Evolutionary conservation across 2,888 invertebrate species (phyloP).

Genomic region (Lasioglossum figueresi): DNA sequence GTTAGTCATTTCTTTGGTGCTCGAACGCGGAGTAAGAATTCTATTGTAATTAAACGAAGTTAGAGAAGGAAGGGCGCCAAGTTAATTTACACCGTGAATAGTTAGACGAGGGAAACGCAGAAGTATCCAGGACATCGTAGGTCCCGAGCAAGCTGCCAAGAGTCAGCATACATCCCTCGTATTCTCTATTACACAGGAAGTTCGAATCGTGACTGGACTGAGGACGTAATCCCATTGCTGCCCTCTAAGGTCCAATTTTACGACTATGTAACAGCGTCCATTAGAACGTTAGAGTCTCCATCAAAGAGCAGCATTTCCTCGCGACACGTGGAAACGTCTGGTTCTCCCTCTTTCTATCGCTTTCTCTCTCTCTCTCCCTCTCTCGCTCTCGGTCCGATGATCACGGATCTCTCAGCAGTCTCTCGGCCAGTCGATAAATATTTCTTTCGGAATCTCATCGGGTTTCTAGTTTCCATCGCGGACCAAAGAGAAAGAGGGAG

Average conservation of each 20-base stretch:
- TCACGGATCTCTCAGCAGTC: background rate
- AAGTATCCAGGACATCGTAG: background rate
- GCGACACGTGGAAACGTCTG: background rate
- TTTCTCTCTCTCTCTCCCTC: background rate
- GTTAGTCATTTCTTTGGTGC: background rate
- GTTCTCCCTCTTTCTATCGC: background rate
- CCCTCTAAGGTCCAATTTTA: background rate
- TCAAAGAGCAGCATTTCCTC: background rate
- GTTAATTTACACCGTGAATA: background rate
- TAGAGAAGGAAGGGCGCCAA: background rate
- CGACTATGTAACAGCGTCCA: conserved; percentile 16
- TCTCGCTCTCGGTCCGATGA: background rate
- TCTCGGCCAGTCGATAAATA: background rate
- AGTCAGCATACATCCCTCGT: background rate
- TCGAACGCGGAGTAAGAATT: background rate
- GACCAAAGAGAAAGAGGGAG: background rate
- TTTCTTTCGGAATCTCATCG: background rate
- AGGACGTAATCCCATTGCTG: background rate
- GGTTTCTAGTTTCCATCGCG: background rate
- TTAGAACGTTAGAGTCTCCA: conserved; percentile 7
- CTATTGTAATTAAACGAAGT: background rate
- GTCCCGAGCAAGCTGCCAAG: background rate
- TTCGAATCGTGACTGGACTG: conserved; percentile 13
- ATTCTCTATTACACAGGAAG: conserved; percentile 8
- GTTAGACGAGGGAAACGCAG: background rate